Evolutionary conservation across 2,113 vertebrate genomes (phyloP).

Genomic region (Epinephelus lanceolatus): DNA sequence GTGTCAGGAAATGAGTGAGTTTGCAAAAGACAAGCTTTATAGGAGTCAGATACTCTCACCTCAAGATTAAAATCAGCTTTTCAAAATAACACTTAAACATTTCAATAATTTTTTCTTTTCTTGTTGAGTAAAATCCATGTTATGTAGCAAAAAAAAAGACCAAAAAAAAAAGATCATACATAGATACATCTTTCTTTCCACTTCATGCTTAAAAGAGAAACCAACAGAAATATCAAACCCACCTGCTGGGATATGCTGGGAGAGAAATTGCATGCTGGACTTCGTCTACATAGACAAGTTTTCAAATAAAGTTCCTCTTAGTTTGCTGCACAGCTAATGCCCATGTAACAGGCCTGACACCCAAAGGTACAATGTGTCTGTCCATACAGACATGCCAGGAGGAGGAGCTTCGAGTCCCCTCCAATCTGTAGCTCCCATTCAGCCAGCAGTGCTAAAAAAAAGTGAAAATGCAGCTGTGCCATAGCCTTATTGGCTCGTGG

Average conservation of each 20-base stretch:
- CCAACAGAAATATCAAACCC: conserved; percentile 15
- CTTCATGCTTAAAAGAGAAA: not conserved
- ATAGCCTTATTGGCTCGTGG: not conserved
- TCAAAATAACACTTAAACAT: not conserved
- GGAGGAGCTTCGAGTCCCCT: conserved; percentile 71
- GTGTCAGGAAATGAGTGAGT: not conserved
- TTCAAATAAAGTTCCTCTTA: conserved; percentile 34
- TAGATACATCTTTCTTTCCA: not conserved
- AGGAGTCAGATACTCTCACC: conserved; percentile 1
- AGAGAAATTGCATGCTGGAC: conserved; percentile 64
- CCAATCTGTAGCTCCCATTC: conserved; percentile 39
- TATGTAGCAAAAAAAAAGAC: not conserved
- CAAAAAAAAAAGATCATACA: not conserved
- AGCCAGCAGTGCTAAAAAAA: conserved; percentile 8
- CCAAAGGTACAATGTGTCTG: conserved; percentile 55
- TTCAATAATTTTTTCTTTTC: not conserved
- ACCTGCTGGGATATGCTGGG: conserved; percentile 68
- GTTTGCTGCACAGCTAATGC: conserved; percentile 38
- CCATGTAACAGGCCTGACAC: conserved; percentile 35
- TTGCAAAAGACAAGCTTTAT: not conserved
- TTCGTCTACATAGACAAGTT: conserved; percentile 32
- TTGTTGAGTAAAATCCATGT: no score
- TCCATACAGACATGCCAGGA: conserved; percentile 52
- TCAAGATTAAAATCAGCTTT: not conserved
- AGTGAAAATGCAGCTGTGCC: conserved; percentile 10